Percentiles rank a stretch among this genome's conserved stretches.
phyloP scores from a whole-genome alignment of 2,888 invertebrate species.

The Helleia helle region DNA sequence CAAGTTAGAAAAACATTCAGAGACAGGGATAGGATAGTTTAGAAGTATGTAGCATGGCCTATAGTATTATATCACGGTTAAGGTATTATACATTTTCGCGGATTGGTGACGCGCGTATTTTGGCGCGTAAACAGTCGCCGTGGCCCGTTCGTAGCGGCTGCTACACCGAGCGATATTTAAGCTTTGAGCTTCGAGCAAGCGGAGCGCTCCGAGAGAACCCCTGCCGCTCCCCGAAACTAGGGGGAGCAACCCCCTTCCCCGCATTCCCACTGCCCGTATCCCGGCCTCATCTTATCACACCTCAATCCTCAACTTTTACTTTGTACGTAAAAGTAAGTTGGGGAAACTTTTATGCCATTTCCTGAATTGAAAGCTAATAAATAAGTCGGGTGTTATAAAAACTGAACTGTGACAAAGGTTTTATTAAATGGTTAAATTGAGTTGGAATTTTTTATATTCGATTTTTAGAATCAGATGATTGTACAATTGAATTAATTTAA shows the following conservation, averaged over 20 bases:
- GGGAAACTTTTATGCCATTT: neutral
- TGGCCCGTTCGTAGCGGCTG: constrained; percentile 37
- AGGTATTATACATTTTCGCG: neutral
- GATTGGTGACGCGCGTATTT: constrained; percentile 17
- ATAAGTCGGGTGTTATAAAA: too few relatives aligned
- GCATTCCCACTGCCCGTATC: constrained; percentile 22
- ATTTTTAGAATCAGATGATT: too few relatives aligned
- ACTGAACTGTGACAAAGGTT: too few relatives aligned
- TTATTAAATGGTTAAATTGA: too few relatives aligned
- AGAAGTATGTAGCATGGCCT: constrained; percentile 2
- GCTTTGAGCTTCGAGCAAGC: constrained; percentile 28
- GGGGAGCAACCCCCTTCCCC: constrained; percentile 26
- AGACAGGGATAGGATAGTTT: constrained; percentile 2
- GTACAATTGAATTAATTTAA: too few relatives aligned
- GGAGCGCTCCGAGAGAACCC: constrained; percentile 36
- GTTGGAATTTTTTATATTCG: too few relatives aligned
- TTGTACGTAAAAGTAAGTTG: constrained; percentile 2
- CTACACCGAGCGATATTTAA: constrained; percentile 57
- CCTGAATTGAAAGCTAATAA: neutral
- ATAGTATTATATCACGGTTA: too few relatives aligned
- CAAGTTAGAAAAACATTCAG: constrained; percentile 18
- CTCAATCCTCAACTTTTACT: constrained; percentile 13
- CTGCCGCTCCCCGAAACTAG: constrained; percentile 27
- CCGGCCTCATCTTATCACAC: constrained; percentile 18
- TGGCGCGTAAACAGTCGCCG: constrained; percentile 21